Base-by-base conservation (phyloP, 2,888 invertebrate genomes). In the Vandiemenella viatica region DNA sequence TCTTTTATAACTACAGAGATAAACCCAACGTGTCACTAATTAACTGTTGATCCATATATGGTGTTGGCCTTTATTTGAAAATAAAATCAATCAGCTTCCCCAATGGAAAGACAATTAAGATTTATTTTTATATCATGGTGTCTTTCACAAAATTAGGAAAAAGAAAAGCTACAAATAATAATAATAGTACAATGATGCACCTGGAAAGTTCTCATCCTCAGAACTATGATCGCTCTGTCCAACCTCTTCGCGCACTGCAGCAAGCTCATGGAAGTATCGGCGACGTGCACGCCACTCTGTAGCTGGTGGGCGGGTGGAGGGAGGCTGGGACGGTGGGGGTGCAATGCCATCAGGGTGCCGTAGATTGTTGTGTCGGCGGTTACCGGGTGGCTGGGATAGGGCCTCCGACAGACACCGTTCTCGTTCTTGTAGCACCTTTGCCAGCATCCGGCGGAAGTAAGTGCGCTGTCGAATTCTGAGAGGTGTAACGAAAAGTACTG, bases 131-230 rank as follows among this genome's bases (percentile, higher is more conserved):
- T n/a, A 32, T 32, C 10, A 32, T 4, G 32, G 32, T 32, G 3
- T 37, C 7, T 43, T 22, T 13, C 13, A n/a, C n/a, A n/a, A n/a
- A n/a, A n/a, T n/a, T n/a, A n/a, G n/a, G n/a, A n/a, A n/a, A n/a
- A n/a, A n/a, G n/a, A n/a, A n/a, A n/a, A n/a, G n/a, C n/a, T n/a
- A n/a, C n/a, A n/a, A n/a, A n/a, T n/a, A n/a, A n/a, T n/a, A 32
- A 4, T 32, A 3, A 23, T 17, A 32, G 4, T 2, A 5, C 2
- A 7, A 38, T 16, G 10, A 40, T 44, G 41, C n/a, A 52, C 55
- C 81, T 38, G 81, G 80, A 62, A 80, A 81, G 58, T 79, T 80
- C 57, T 89, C 88, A 67, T 83, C 83, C 55, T 87, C 87, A 21
- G 83, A 83, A 42, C 71, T 67, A 50, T 66, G 67, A 50, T 77